Evolutionary conservation across 2,797 vertebrate species (phyloP), one percentile per base, ranked within the genome.

Genomic region (Phataginus tetradactyla): DNA sequence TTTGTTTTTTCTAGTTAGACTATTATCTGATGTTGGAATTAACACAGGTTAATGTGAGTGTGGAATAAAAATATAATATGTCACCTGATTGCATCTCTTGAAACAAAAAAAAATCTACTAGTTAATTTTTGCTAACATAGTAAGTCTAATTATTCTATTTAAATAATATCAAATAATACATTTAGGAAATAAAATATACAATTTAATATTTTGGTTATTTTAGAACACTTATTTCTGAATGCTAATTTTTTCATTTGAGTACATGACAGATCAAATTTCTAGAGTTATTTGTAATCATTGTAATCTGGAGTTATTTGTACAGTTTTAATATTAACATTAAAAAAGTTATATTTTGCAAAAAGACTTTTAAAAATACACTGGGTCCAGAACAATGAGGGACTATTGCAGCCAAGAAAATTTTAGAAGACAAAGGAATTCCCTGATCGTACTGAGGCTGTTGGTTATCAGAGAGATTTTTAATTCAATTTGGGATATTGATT

Each of bases 21-120:
- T 61, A 79, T 75, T 90, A 51, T 59, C 39, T 81, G 23, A 86
- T 75, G 13, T n/a, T 68, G 45, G 89, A 92, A 92, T 78, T 71
- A 63, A 59, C 11, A 77, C 6, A 20, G 42, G 7, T 86, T 88
- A 92, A 89, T 71, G 3, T 75, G 13, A 72, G 25, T 45, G 10
- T 37, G 57, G 32, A 90, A 90, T 83, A 72, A 86, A 85, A 37
- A 37, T 37, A 68, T 68, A 37, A 37, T 37, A 68, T 68, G 7
- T 69, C 53, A 83, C n/a, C 39, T 51, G 4, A 86, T 13, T 68
- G 55, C 2, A 72, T 71, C 11, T 42, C n/a, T 77, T 90, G 4
- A 96, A 86, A 68, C 4, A 51, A 55, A 37, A 79, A 81, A 13
- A 17, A 81, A 61, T 29, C 29, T 2, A 71, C 8, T 77, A 21